Conservation (phyloP, 2,113 vertebrate genomes). For the Hippocampus comes region DNA sequence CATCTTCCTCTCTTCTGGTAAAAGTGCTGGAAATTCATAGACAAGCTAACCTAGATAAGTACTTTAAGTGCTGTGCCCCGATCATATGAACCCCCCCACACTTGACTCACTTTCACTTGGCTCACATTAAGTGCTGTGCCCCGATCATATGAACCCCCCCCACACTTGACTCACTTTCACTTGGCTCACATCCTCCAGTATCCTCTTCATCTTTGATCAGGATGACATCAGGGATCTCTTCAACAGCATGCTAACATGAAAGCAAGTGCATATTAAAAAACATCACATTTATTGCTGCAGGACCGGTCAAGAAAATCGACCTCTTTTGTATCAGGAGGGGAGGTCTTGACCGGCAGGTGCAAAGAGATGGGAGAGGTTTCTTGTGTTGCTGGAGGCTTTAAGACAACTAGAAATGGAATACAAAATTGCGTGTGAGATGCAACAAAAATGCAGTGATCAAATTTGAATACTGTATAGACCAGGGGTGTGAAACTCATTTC, state of each 20-base stretch:
- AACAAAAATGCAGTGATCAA: not conserved
- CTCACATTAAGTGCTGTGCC: not conserved
- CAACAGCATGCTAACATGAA: slow-evolving; percentile 37
- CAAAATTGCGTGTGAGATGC: not conserved
- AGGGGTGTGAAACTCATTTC: too few relatives aligned
- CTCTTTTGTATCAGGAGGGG: slow-evolving; percentile 23
- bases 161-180: slow-evolving; percentile 33
- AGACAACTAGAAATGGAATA: slow-evolving; percentile 25
- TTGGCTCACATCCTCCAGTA: slow-evolving; percentile 33
- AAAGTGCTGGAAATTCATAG: too few relatives aligned
- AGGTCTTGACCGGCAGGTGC: slow-evolving; percentile 15
- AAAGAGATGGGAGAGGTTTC: slow-evolving; percentile 19
- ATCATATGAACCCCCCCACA: not conserved
- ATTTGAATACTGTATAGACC: too few relatives aligned
- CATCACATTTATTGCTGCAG: not conserved
- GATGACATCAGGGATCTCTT: slow-evolving; percentile 60
- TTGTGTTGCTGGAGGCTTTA: slow-evolving; percentile 28
- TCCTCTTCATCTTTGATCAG: slow-evolving; percentile 71
- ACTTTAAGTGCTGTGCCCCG: too few relatives aligned
- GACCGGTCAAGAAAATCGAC: slow-evolving; percentile 12
- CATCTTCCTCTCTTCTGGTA: too few relatives aligned
- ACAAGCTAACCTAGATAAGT: too few relatives aligned
- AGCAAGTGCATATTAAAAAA: not conserved
- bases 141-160: too few relatives aligned
- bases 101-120: slow-evolving; percentile 33